A percentile compares a stretch with the other conserved stretches of the same genome.
phyloP scores from a whole-genome alignment of 2,797 vertebrate genomes.

The Sphaeramia orbicularis region DNA sequence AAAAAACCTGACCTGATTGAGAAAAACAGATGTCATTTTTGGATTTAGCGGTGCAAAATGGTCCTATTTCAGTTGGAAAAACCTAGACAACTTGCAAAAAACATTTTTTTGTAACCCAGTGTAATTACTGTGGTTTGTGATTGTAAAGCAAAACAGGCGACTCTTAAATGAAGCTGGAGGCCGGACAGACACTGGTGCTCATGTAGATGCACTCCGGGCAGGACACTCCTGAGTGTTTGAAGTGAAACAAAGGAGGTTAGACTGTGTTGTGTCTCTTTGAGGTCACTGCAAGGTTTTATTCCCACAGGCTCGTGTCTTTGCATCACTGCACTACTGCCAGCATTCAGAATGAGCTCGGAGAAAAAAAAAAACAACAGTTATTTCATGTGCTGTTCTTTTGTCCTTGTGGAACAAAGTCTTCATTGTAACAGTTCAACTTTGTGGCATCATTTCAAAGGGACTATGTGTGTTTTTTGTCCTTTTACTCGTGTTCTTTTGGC shows the following conservation, averaged over 20 bases:
- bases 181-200: not conserved
- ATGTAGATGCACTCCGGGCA: not conserved
- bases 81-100: too few relatives aligned
- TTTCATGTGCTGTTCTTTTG: slow-evolving; percentile 47
- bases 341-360: slow-evolving; percentile 44
- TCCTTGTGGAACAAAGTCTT: slow-evolving; percentile 58
- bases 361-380: slow-evolving; percentile 12
- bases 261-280: slow-evolving; percentile 37
- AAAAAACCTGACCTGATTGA: too few relatives aligned
- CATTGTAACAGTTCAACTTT: slow-evolving; percentile 34
- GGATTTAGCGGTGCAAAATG: too few relatives aligned
- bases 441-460: slow-evolving; percentile 26
- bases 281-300: slow-evolving; percentile 56
- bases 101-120: too few relatives aligned
- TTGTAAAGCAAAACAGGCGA: not conserved
- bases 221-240: not conserved
- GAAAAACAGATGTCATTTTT: too few relatives aligned
- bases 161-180: not conserved
- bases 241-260: slow-evolving; percentile 37
- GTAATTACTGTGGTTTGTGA: too few relatives aligned
- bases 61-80: too few relatives aligned
- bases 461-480: slow-evolving; percentile 16
- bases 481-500: slow-evolving; percentile 15
- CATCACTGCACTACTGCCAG: slow-evolving; percentile 39
- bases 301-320: slow-evolving; percentile 44